These are phyloP conservation scores for Eptatretus burgeri DNA, from an alignment of 2,113 vertebrate genomes.

Conservation along the genomic window DNA sequence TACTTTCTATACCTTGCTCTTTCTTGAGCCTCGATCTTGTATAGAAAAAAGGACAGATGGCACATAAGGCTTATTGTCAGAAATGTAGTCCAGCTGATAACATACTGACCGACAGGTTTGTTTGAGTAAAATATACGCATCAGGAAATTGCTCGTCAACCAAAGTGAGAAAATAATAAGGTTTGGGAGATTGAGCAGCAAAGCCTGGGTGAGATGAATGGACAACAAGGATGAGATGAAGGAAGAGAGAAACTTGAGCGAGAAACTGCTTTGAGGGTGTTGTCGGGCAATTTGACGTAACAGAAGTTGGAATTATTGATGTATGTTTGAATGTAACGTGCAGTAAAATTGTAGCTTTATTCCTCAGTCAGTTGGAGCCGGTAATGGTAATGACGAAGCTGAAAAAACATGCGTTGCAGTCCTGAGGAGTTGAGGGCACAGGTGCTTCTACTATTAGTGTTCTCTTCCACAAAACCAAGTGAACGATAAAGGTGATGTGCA, in stretches of 20 bases:
- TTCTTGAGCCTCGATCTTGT: no score
- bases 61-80: no score
- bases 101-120: no score
- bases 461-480: constrained; percentile 68
- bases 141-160: no score
- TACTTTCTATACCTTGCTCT: no score
- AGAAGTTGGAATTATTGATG: constrained; percentile 14
- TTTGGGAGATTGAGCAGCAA: constrained; percentile 11
- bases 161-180: neutral
- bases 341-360: constrained; percentile 16
- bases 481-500: constrained; percentile 91
- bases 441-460: constrained; percentile 47
- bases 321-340: constrained; percentile 9
- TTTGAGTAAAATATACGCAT: no score
- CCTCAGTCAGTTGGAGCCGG: constrained; percentile 83
- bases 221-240: constrained; percentile 8
- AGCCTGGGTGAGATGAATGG: constrained; percentile 11
- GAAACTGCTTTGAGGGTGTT: constrained; percentile 13
- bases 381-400: constrained; percentile 94
- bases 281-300: constrained; percentile 16
- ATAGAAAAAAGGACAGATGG: no score
- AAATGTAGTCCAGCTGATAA: no score
- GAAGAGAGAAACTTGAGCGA: constrained; percentile 10
- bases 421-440: constrained; percentile 64
- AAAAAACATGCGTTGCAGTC: constrained; percentile 79